Base-by-base conservation (phyloP, 2,797 vertebrate species). In the Coregonus ussuriensis region DNA sequence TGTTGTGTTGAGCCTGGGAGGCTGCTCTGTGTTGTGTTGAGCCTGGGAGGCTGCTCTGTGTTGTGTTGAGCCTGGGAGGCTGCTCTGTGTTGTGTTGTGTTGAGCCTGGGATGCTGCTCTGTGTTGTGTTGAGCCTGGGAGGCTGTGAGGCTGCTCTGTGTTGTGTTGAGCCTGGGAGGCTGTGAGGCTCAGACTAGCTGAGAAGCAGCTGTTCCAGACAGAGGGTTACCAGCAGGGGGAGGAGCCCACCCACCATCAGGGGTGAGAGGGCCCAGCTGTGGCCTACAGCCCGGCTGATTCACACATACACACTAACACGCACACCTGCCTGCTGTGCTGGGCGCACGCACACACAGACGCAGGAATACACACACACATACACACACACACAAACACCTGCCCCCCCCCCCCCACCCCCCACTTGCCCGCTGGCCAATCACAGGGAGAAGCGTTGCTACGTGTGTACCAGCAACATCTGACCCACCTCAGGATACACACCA, bases 191-290 rank as follows among this genome's bases (percentile, higher is more conserved):
- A 78, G 75, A 5, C 52, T 53, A 74, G 74, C 79, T 72, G 77
- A 70, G 76, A 81, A 81, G 83, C 88, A 89, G 88, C 85, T 89
- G 85, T 83, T 88, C 67, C 75, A 80, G 74, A 83, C 81, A 80
- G 81, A 78, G 77, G 82, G 84, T 74, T 75, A 78, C 78, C 82
- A 76, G 77, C 76, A 77, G 82, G 83, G 82, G 82, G 78, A 72
- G 79, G 77, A 59, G 54, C 77, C 47, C 66, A 82, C 80, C 74
- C 76, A 79, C 69, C 82, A 73, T 79, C 54, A 80, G 80, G 83
- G 81, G 79, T 86, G 79, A 80, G 78, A 82, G 74, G 78, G 75
- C 72, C 83, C 88, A 89, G 88, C 83, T 89, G 83, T 81, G 84
- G 75, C 66, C 65, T 65, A 65, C 37, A 79, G 29, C 52, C 65